Conservation (phyloP, 2,888 invertebrate genomes). For the Ennomos quercinarius region DNA sequence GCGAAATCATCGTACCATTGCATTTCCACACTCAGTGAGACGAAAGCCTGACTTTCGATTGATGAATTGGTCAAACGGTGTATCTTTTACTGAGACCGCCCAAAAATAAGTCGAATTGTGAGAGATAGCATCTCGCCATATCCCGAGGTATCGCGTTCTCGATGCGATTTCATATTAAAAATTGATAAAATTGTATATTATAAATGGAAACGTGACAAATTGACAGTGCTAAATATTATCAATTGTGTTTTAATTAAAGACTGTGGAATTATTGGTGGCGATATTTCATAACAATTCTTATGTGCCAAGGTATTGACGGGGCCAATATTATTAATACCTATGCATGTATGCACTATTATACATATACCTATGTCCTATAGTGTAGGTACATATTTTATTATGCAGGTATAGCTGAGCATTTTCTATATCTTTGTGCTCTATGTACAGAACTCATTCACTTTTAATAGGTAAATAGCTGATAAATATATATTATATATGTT, state of each 20-base stretch:
- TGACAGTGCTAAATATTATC: conserved; percentile 1
- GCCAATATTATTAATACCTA: too few species aligned
- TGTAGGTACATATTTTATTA: too few species aligned
- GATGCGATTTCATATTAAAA: conserved; percentile 25
- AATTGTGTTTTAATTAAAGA: not conserved
- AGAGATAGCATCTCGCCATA: conserved; percentile 49
- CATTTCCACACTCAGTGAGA: conserved; percentile 58
- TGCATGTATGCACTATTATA: too few species aligned
- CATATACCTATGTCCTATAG: too few species aligned
- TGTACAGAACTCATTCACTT: too few species aligned
- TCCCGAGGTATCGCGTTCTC: conserved; percentile 32
- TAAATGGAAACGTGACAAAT: not conserved
- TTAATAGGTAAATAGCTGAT: too few species aligned
- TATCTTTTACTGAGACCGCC: conserved; percentile 48
- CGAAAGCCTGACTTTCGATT: conserved; percentile 45
- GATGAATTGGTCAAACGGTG: conserved; percentile 52
- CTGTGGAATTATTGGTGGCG: not conserved
- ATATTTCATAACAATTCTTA: too few species aligned
- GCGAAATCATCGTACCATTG: conserved; percentile 53
- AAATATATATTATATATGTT: too few species aligned
- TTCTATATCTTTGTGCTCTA: too few species aligned
- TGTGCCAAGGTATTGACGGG: too few species aligned
- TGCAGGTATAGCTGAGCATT: too few species aligned
- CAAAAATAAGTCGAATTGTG: conserved; percentile 50
- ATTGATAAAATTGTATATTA: not conserved